These are phyloP conservation scores for Amphimallon solstitiale DNA, from an alignment of 2,888 invertebrate species.

Conservation along the genomic window DNA sequence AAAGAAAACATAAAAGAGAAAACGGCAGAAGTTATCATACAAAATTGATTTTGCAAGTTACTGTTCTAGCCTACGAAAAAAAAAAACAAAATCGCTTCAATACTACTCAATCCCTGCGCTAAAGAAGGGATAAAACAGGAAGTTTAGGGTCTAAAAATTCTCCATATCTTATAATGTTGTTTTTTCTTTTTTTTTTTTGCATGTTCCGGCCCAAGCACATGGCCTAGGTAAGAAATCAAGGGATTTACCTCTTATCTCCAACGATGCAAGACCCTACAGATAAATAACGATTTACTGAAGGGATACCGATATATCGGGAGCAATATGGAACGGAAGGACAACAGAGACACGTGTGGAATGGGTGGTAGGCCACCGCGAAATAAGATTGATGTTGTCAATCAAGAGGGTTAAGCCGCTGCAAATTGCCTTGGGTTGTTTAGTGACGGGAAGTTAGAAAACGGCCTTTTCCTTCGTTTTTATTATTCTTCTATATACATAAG, in stretches of 20 bases:
- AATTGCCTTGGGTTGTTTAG: conserved; percentile 14
- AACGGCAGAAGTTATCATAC: too few relatives aligned
- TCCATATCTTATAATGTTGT: neutral
- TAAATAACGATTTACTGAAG: conserved; percentile 7
- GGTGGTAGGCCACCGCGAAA: neutral
- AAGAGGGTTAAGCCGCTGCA: conserved; percentile 1
- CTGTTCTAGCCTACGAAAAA: too few relatives aligned
- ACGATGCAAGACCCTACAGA: conserved; percentile 9
- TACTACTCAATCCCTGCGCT: too few relatives aligned
- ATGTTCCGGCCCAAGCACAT: neutral
- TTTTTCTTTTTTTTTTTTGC: neutral
- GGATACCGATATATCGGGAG: neutral
- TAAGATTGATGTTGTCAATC: conserved; percentile 32
- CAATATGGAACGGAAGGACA: neutral
- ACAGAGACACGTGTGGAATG: neutral
- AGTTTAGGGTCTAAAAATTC: too few relatives aligned
- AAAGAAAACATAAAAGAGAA: too few relatives aligned
- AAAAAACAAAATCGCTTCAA: too few relatives aligned
- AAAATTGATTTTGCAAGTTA: too few relatives aligned
- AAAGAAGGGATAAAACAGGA: too few relatives aligned
- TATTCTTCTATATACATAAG: too few relatives aligned
- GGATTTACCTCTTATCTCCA: conserved; percentile 8
- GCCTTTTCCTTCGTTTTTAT: too few relatives aligned
- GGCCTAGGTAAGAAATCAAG: conserved; percentile 2
- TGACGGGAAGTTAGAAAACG: too few relatives aligned